Evolutionary conservation across 37 sponge, comb jelly and placozoan species (phyloP).

Genomic region (Eunapius fragilis): DNA sequence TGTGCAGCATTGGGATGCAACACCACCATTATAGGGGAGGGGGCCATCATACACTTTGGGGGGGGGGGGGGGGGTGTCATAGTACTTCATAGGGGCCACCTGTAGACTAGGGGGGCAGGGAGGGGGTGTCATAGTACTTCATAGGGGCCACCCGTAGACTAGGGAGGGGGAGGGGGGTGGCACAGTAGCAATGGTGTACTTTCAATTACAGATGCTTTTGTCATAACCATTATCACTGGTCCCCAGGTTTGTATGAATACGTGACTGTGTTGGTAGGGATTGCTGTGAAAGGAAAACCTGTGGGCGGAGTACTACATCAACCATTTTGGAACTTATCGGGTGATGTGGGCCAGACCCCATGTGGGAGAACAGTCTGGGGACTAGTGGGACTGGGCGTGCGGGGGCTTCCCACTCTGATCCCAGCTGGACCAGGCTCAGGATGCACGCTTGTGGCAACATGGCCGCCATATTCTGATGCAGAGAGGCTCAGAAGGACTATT

Average conservation of each 20-base stretch:
- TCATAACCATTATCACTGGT: too few relatives aligned
- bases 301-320: conserved; percentile 91
- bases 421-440: not conserved
- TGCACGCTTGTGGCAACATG: conserved; percentile 48
- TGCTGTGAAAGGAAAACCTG: conserved; percentile 74
- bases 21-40: too few relatives aligned
- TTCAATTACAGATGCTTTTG: too few relatives aligned
- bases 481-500: conserved; percentile 23
- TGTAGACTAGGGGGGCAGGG: too few relatives aligned
- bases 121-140: too few relatives aligned
- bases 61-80: too few relatives aligned
- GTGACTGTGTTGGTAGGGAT: conserved; percentile 95
- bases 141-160: too few relatives aligned
- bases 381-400: conserved; percentile 75
- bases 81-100: too few relatives aligned
- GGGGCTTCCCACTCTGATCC: conserved; percentile 30
- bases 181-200: too few relatives aligned
- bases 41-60: too few relatives aligned
- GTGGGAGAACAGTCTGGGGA: conserved; percentile 88
- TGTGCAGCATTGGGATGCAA: too few relatives aligned
- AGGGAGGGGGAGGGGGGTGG: too few relatives aligned
- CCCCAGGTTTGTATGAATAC: conserved; percentile 74
- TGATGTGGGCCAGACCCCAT: not conserved
- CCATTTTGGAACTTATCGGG: conserved; percentile 59
- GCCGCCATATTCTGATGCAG: conserved; percentile 53